Conservation (phyloP, 2,113 vertebrate species). For the Mustela lutreola region DNA sequence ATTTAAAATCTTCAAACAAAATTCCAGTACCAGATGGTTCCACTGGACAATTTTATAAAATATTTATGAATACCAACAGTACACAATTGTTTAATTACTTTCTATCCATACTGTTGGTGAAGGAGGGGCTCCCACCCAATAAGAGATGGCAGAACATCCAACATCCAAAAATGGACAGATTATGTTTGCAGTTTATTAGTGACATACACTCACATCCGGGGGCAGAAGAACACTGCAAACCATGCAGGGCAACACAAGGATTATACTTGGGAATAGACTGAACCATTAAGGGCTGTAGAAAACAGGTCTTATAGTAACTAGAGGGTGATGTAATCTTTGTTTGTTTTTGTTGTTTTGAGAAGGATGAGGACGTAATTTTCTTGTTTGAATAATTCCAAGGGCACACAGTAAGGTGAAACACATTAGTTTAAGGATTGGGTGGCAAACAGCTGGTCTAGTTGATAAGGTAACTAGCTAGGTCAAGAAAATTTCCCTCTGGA, state of each 20-base stretch:
- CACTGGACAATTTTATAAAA: not conserved
- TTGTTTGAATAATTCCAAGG: not conserved
- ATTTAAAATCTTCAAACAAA: not conserved
- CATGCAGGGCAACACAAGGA: not conserved
- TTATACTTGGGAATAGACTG: not conserved
- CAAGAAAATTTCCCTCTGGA: not conserved
- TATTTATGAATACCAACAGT: not conserved
- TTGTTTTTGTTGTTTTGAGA: not conserved
- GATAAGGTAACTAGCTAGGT: not conserved
- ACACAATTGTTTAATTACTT: not conserved
- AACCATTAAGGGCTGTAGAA: not conserved
- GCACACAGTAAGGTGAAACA: not conserved
- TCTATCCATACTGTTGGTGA: not conserved
- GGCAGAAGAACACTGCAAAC: not conserved
- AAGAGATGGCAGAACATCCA: not conserved
- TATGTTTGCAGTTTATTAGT: not conserved
- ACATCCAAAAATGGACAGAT: not conserved
- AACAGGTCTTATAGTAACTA: not conserved
- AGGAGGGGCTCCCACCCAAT: not conserved
- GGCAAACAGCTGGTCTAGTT: not conserved
- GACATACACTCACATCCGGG: not conserved
- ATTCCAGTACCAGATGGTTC: not conserved
- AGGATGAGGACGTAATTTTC: not conserved
- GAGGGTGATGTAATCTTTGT: not conserved
- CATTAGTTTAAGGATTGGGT: not conserved